Evolutionary conservation across 37 sponge, comb jelly and placozoan genomes (phyloP).

Genomic region (Ephydatia muelleri): DNA sequence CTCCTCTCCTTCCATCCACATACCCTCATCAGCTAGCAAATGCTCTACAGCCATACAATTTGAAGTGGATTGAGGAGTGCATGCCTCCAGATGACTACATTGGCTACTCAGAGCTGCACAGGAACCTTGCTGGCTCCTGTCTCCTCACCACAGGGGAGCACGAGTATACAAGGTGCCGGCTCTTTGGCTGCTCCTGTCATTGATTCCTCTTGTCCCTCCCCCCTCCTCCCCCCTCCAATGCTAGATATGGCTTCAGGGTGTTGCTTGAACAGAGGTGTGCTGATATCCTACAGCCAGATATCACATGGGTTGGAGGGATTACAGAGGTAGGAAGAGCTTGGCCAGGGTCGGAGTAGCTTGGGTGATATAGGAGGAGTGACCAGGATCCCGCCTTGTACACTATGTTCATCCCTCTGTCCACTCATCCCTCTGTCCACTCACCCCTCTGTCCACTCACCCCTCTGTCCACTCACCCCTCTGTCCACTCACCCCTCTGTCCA

Average conservation of each 20-base stretch:
- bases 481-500: too few relatives aligned
- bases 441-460: too few relatives aligned
- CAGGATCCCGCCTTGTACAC: too few relatives aligned
- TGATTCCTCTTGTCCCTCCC: neutral
- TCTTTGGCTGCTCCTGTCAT: neutral
- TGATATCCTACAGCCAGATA: conserved; percentile 86
- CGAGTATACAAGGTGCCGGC: conserved; percentile 74
- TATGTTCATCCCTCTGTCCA: too few relatives aligned
- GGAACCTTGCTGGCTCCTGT: conserved; percentile 48
- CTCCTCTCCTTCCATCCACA: neutral
- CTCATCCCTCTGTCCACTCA: too few relatives aligned
- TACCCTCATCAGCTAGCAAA: conserved; percentile 56
- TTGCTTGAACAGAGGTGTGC: conserved; percentile 68
- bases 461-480: too few relatives aligned
- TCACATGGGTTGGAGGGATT: conserved; percentile 92
- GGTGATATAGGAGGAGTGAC: too few relatives aligned
- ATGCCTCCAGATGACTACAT: conserved; percentile 84
- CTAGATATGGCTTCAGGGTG: conserved; percentile 74
- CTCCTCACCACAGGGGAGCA: conserved; percentile 89
- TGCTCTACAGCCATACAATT: conserved; percentile 48
- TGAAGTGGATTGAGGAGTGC: conserved; percentile 90
- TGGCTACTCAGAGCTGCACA: conserved; percentile 63
- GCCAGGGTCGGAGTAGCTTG: too few relatives aligned
- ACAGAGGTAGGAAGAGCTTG: conserved; percentile 80
- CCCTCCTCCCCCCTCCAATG: neutral